These are phyloP conservation scores for Gadus chalcogrammus DNA, from an alignment of 2,113 vertebrate species.

Conservation along the genomic window DNA sequence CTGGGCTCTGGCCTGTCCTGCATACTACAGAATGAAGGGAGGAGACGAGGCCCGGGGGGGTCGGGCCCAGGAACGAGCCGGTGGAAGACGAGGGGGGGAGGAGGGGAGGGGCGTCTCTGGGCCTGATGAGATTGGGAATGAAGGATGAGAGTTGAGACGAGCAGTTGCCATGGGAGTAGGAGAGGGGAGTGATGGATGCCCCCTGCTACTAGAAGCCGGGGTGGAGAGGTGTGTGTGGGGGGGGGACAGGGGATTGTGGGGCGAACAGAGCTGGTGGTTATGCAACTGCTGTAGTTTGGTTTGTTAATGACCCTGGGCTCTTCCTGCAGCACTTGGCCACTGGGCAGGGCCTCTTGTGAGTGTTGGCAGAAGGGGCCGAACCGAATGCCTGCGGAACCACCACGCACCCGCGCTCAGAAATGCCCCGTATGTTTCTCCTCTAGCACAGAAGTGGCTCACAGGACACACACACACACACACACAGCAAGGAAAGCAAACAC, in stretches of 20 bases:
- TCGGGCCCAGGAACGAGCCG: conserved; percentile 39
- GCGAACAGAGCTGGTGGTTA: conserved; percentile 64
- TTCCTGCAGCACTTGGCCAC: conserved; percentile 57
- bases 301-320: conserved; percentile 67
- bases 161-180: conserved; percentile 60
- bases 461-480: neutral
- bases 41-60: conserved; percentile 26
- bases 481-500: too few species aligned
- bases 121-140: conserved; percentile 31
- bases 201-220: conserved; percentile 43
- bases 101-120: conserved; percentile 21
- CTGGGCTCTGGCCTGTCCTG: neutral
- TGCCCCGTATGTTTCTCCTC: neutral
- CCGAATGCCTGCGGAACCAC: conserved; percentile 32
- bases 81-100: conserved; percentile 28
- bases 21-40: neutral
- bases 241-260: conserved; percentile 40
- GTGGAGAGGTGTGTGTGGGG: conserved; percentile 29
- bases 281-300: conserved; percentile 63
- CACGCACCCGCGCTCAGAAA: neutral
- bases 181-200: conserved; percentile 53
- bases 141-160: conserved; percentile 54
- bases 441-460: too few species aligned
- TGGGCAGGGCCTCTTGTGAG: conserved; percentile 47
- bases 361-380: conserved; percentile 54